Base-by-base conservation (phyloP, 1,140 invertebrate species). In the Teleopsis dalmanni region DNA sequence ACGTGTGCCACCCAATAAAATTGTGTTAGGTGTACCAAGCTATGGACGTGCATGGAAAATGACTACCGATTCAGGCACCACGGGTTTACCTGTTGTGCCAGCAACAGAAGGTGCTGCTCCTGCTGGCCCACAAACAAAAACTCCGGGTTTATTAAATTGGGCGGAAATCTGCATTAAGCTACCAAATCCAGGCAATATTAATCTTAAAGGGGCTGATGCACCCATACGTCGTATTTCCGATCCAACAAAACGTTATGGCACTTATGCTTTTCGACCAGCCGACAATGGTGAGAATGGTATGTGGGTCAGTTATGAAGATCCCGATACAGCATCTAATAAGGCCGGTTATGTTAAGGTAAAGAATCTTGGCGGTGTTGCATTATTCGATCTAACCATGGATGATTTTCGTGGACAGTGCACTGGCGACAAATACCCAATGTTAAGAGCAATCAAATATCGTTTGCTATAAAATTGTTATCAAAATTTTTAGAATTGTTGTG, bases 301-400 rank as follows among this genome's bases (percentile, higher is more conserved):
- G 38, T 97, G 93, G 93, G 83, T 94, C 0, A 84, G 84, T 38
- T 95, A 88, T 61, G 92, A 96, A 55, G 89, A 95, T 67, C 80
- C 84, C 0, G 84, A 90, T 47, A 91, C 88, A 1, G 83, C 90
- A 18, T 81, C 80, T 23, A 80, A 84, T 49, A 96, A 95, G 62
- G 86, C 87, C 0, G 65, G 74, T 2, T 93, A 84, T 62, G 83
- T 79, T 4, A 72, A 82, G 51, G 76, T 76, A 2, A 86, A 85
- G 62, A 81, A 81, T 34, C 78, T 89, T 3, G 90, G 88, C 16
- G 91, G 91, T 22, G 76, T 90, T 3, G 88, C 89, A 3, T 73
- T 94, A 9, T 80, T 81, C 48, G 89, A 93, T 55, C 58, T 92
- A 2, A 85, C 86, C 1, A 70, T 86, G 58, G 90, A 94, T 45